A percentile compares a stretch with the other conserved stretches of the same genome.
Evolutionary conservation across 2,797 vertebrate genomes (phyloP).

Genomic region (Brachymystax lenok): DNA sequence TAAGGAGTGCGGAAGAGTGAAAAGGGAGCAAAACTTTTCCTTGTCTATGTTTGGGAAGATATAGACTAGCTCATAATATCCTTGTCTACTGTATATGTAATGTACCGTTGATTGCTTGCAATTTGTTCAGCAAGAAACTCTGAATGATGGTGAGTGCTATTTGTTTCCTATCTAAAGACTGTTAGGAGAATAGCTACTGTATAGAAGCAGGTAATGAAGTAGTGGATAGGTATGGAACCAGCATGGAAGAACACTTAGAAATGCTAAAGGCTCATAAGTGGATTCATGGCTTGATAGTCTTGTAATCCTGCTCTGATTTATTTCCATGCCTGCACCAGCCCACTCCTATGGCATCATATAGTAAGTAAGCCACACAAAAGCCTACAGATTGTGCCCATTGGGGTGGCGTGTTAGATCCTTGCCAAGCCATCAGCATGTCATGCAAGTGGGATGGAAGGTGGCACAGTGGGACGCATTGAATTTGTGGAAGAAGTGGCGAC

Average conservation of each 20-base stretch:
- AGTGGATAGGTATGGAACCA: conserved; percentile 4
- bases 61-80: background rate
- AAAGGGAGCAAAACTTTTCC: background rate
- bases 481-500: background rate
- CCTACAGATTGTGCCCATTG: background rate
- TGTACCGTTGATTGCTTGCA: background rate
- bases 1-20: conserved; percentile 50
- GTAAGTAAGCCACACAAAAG: background rate
- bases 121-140: background rate
- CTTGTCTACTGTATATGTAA: background rate
- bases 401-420: background rate
- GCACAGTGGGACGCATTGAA: background rate
- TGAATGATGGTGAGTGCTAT: conserved; percentile 1
- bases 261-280: background rate
- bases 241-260: background rate
- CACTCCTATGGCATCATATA: background rate
- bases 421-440: background rate
- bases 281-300: too few species aligned
- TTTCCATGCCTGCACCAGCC: background rate
- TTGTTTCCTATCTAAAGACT: background rate
- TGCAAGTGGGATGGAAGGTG: background rate
- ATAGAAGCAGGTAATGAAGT: background rate
- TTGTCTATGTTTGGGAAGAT: background rate
- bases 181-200: background rate
- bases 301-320: background rate